These are phyloP conservation scores for Oligia latruncula DNA, from an alignment of 2,888 invertebrate genomes.

Conservation along the genomic window DNA sequence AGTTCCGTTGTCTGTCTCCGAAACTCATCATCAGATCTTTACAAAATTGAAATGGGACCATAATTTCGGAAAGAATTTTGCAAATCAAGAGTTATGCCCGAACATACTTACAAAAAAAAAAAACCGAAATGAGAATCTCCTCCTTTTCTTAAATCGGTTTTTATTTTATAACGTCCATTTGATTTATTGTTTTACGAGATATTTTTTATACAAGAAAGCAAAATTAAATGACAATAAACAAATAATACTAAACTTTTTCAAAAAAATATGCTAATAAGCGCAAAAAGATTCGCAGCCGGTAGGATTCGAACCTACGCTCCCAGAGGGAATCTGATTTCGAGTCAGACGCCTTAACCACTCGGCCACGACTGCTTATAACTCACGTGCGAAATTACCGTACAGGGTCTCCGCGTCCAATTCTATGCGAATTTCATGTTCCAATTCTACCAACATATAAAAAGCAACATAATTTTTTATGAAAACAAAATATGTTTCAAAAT, in stretches of 20 bases:
- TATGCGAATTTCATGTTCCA: not conserved
- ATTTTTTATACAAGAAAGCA: not conserved
- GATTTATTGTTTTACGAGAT: not conserved
- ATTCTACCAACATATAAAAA: not conserved
- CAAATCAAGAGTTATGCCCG: too few relatives aligned
- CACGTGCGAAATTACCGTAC: slow-evolving; percentile 65
- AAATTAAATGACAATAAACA: not conserved
- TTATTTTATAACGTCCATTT: not conserved
- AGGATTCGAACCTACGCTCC: slow-evolving; percentile 97
- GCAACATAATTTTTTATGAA: not conserved
- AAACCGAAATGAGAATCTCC: too few relatives aligned
- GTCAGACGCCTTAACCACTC: slow-evolving; percentile 94
- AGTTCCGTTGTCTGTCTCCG: too few relatives aligned
- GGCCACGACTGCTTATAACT: slow-evolving; percentile 91
- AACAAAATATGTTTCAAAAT: not conserved
- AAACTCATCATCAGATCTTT: too few relatives aligned
- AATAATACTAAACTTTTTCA: too few relatives aligned
- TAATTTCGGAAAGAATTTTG: too few relatives aligned
- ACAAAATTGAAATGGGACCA: too few relatives aligned
- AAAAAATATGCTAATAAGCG: not conserved
- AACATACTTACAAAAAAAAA: too few relatives aligned
- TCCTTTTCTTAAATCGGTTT: not conserved
- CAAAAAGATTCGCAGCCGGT: slow-evolving; percentile 91
- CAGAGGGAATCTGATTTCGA: slow-evolving; percentile 96
- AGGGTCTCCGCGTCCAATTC: not conserved